Evolutionary conservation across 1,140 invertebrate species (phyloP).

Genomic region (Drosophila nebulosa): DNA sequence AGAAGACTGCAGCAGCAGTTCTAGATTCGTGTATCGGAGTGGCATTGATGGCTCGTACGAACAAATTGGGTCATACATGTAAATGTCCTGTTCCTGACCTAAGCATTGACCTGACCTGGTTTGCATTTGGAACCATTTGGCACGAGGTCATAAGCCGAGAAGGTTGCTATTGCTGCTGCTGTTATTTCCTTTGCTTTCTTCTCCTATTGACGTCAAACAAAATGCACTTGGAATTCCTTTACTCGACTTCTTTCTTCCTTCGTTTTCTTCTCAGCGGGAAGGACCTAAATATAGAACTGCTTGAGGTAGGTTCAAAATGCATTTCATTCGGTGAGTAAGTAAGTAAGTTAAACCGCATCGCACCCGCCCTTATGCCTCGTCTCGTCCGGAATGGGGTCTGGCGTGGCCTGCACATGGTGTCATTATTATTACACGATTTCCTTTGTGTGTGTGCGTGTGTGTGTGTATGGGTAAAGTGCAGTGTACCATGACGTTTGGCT

Average conservation of each 20-base stretch:
- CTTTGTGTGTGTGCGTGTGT: too few species aligned
- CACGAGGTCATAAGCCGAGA: neutral
- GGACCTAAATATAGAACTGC: slow-evolving; percentile 71
- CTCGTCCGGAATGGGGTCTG: too few species aligned
- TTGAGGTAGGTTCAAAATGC: slow-evolving; percentile 68
- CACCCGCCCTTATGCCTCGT: slow-evolving; percentile 50
- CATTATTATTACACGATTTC: neutral
- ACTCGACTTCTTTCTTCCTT: slow-evolving; percentile 3
- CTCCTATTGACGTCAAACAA: neutral
- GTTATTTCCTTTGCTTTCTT: neutral
- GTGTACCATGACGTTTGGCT: slow-evolving; percentile 47
- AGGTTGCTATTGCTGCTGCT: neutral
- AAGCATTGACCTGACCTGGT: neutral
- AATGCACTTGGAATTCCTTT: slow-evolving; percentile 1
- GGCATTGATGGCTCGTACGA: neutral
- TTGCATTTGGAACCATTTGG: neutral
- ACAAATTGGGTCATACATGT: neutral
- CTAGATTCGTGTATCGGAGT: neutral
- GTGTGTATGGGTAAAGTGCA: slow-evolving; percentile 36
- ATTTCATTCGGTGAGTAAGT: neutral
- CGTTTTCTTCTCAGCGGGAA: slow-evolving; percentile 10
- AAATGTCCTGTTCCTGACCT: neutral
- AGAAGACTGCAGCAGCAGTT: neutral
- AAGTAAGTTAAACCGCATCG: slow-evolving; percentile 18
- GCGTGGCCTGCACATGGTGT: slow-evolving; percentile 3